Base-by-base conservation (phyloP, 2,113 vertebrate genomes). In the Grallaria varia region DNA sequence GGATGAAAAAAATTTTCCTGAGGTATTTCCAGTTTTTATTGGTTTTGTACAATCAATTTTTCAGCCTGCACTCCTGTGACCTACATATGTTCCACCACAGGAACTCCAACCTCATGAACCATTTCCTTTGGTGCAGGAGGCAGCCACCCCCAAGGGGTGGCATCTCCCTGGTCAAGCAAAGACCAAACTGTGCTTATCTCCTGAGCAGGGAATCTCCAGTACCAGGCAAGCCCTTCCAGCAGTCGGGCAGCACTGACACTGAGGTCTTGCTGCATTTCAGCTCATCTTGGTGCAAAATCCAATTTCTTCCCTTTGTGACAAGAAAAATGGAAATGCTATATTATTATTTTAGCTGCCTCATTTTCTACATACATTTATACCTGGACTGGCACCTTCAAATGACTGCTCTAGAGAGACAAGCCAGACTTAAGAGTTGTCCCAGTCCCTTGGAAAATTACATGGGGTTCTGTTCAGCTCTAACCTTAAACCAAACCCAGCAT, bases 241-340 rank as follows among this genome's bases (percentile, higher is more conserved):
- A 39, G 12, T 3, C 0, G 0, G 14, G 28, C 35, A 55, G 11
- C 21, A 11, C 35, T 4, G 8, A 37, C 79, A 64, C 30, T 4
- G 8, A 69, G 14, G 22, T 64, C 66, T 52, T 50, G 28, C 50
- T 45, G 72, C 24, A 16, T 71, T 58, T 59, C 27, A 72, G 10
- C 37, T 39, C 45, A 17, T 39, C 50, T 23, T 5, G 2, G 15
- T 23, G 25, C 50, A 75, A 83, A 86, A 94, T 31, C 40, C n/a
- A 67, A 6, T 21, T 67, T 79, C 31, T 31, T 72, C 15, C 9
- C 2, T 71, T 75, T 15, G n/a, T 18, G 35, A 58, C 8, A 47
- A 50, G 44, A 69, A 69, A 69, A 66, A 50, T 14, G 55, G 39
- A 75, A 80, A 45, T 14, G 0, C 13, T 40, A 5, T 44, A 55